Evolutionary conservation across 1,140 invertebrate genomes (phyloP).

Genomic region (Dolichoris vasculosae): DNA sequence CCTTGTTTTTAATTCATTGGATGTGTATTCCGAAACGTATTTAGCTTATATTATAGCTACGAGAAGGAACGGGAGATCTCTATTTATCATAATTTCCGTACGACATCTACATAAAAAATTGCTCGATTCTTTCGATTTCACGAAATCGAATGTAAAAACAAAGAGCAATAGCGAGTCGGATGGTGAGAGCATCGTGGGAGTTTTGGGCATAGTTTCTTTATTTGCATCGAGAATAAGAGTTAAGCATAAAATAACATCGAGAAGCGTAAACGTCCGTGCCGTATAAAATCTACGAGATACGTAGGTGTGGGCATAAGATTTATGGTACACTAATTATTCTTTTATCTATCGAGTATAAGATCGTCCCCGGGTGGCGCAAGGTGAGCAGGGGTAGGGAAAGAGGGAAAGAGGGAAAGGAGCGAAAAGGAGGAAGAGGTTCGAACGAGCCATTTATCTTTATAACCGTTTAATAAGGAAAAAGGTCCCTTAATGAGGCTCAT

Average conservation of each 20-base stretch:
- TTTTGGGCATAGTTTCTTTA: neutral
- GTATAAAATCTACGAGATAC: neutral
- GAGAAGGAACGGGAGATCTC: neutral
- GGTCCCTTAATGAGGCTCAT: neutral
- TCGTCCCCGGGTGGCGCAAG: neutral
- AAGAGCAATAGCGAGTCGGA: neutral
- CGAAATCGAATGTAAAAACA: neutral
- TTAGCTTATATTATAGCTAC: too few relatives aligned
- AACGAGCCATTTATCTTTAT: neutral
- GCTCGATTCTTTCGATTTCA: neutral
- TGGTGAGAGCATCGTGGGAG: neutral
- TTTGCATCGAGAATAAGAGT: neutral
- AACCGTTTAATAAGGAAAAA: neutral
- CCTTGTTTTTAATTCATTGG: too few relatives aligned
- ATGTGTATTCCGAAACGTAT: too few relatives aligned
- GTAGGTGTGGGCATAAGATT: neutral
- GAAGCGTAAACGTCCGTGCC: neutral
- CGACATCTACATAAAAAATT: too few relatives aligned
- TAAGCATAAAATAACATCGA: neutral
- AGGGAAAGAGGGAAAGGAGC: neutral
- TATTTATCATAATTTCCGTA: neutral
- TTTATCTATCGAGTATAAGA: neutral
- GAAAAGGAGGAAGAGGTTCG: neutral
- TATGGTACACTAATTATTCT: constrained; percentile 1
- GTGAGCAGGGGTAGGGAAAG: neutral